These are phyloP conservation scores for Papilio polyxenes DNA, from an alignment of 1,140 invertebrate genomes.

Conservation along the genomic window DNA sequence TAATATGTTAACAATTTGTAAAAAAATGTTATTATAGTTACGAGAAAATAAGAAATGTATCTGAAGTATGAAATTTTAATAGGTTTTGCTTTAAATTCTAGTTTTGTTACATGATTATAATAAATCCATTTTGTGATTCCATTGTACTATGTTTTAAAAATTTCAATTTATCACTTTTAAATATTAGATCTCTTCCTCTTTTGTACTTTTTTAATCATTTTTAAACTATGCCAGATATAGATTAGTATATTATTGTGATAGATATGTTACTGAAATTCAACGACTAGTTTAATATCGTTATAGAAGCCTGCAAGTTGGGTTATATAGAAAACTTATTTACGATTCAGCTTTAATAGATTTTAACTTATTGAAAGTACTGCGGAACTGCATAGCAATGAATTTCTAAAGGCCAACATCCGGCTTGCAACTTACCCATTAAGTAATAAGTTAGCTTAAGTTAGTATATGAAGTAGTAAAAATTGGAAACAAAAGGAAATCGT, in stretches of 20 bases:
- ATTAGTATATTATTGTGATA: no score
- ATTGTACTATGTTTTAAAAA: no score
- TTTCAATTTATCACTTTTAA: no score
- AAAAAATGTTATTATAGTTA: background rate
- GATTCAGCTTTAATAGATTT: conserved; percentile 17
- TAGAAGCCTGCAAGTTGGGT: background rate
- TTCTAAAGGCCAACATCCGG: conserved; percentile 3
- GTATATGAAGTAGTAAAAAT: background rate
- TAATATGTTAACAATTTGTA: background rate
- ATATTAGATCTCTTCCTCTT: no score
- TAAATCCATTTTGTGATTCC: no score
- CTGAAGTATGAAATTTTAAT: no score
- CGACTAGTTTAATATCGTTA: background rate
- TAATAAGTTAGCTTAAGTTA: background rate
- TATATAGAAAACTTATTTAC: conserved; percentile 17
- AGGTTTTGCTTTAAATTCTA: no score
- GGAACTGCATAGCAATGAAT: conserved; percentile 20
- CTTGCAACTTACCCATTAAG: background rate
- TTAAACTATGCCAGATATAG: no score
- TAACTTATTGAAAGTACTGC: background rate
- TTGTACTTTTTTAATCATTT: no score
- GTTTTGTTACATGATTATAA: no score
- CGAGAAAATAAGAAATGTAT: background rate
- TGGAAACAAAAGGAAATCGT: background rate
- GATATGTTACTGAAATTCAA: background rate